Percentiles rank a stretch among this genome's conserved stretches.
Evolutionary conservation across 2,797 vertebrate genomes (phyloP).

Genomic region (Scolopax bukidnonensis): DNA sequence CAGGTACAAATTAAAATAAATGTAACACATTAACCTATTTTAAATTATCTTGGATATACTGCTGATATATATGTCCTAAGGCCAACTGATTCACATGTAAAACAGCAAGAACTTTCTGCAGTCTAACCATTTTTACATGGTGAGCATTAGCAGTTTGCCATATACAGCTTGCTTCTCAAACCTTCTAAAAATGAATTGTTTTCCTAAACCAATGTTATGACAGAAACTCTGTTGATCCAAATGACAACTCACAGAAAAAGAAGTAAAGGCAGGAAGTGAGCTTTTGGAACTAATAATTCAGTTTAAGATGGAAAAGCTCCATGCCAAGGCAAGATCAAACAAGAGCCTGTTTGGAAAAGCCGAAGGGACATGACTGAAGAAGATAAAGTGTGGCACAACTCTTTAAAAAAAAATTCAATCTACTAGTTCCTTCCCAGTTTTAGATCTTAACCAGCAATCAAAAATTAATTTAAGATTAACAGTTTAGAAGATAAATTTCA

Average conservation of each 20-base stretch:
- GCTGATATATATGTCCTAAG: not conserved
- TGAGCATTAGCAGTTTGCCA: constrained; percentile 24
- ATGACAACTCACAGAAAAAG: not conserved
- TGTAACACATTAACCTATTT: not conserved
- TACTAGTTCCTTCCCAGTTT: not conserved
- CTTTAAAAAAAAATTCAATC: not conserved
- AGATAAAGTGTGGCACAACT: not conserved
- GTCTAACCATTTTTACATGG: constrained; percentile 38
- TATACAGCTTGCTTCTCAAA: constrained; percentile 5
- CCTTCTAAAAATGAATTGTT: constrained; percentile 1
- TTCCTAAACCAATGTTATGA: not conserved
- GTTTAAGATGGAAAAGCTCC: not conserved
- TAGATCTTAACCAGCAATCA: not conserved
- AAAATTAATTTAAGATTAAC: not conserved
- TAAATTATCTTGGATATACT: not conserved
- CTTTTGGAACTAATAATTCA: not conserved
- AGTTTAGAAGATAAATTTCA: not conserved
- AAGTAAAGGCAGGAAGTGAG: not conserved
- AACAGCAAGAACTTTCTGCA: constrained; percentile 22
- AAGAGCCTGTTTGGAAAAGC: not conserved
- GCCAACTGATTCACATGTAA: not conserved
- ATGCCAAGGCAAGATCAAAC: not conserved
- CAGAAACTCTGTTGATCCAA: not conserved
- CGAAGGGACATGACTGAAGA: not conserved
- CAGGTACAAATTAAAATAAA: not conserved